Conservation (phyloP, 2,888 invertebrate genomes). For the Hybos culiciformis region DNA sequence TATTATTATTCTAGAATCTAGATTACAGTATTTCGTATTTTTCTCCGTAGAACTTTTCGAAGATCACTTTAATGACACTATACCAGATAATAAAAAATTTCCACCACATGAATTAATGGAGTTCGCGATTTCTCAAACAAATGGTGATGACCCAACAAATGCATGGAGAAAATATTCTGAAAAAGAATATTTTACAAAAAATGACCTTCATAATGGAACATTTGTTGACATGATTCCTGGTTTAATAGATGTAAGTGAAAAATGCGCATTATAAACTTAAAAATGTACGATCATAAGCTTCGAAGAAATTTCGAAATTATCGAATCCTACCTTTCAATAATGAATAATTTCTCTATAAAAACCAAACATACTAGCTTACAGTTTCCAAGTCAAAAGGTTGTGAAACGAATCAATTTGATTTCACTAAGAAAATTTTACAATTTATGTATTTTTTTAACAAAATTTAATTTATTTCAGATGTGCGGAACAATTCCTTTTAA, state of each 20-base stretch:
- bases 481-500: constrained; percentile 37
- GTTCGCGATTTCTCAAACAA: constrained; percentile 27
- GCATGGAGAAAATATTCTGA: constrained; percentile 26
- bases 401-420: neutral
- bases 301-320: neutral
- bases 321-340: neutral
- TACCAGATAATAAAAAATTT: constrained; percentile 26
- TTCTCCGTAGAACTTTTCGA: constrained; percentile 23
- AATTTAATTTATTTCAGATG: constrained; percentile 28
- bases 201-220: constrained; percentile 31
- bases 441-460: neutral
- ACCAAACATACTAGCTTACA: neutral
- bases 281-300: no score
- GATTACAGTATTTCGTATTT: constrained; percentile 4
- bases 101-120: no score
- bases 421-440: neutral
- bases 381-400: neutral
- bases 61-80: constrained; percentile 27
- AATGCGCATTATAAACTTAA: neutral
- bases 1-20: neutral
- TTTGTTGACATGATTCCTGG: constrained; percentile 36
- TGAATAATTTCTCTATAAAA: neutral
- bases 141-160: constrained; percentile 26
- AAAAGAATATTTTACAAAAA: constrained; percentile 24
- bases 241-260: constrained; percentile 36